Evolutionary conservation across 2,888 invertebrate species (phyloP), one percentile per base, ranked within the genome.

Genomic region (Pomacea canaliculata): DNA sequence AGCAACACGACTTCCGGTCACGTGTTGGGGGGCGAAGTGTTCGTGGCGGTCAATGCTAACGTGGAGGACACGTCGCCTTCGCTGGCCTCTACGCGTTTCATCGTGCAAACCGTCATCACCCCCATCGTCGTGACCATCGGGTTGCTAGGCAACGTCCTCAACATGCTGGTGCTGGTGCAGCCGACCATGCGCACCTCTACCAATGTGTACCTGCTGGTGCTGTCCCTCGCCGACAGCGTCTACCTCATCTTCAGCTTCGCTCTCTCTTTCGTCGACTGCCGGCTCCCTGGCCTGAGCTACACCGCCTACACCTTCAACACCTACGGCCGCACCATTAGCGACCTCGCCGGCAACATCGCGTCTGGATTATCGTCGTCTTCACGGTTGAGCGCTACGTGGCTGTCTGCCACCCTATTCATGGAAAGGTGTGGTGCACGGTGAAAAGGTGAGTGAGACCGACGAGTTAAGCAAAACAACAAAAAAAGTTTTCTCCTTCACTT

Each of bases 361-460:
- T 94, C 70, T 95, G 95, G 94, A 91, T 95, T 46, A 94, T 94
- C 51, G 94, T 95, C 48, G 93, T 94, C 78, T 95, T 95, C 89
- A 95, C 95, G 37, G 92, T 95, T 76, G 95, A 95, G 90, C 92
- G 95, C 71, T 95, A 94, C 91, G 94, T 95, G 80, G 94, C 94
- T 49, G 94, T 95, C 46, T 94, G 94, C 85, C 94, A 94, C 90
- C 95, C 95, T 27, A 93, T 95, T 89, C 92, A 93, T 80, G 94
- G 94, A 66, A 94, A 94, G 90, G 93, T 85, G 12, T 81, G 81
- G 81, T 80, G 80, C 66, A 79, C 79, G n/a, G 79, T 79, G 9
- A 66, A 16, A 37, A 73, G 72, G 72, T 73, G 46, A 27, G 72
- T 71, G 19, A 18, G 16, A 37, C 37, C 0, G 37, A 37, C 37